Base-by-base conservation (phyloP, 1,140 invertebrate genomes). In the Meloidogyne exigua region DNA sequence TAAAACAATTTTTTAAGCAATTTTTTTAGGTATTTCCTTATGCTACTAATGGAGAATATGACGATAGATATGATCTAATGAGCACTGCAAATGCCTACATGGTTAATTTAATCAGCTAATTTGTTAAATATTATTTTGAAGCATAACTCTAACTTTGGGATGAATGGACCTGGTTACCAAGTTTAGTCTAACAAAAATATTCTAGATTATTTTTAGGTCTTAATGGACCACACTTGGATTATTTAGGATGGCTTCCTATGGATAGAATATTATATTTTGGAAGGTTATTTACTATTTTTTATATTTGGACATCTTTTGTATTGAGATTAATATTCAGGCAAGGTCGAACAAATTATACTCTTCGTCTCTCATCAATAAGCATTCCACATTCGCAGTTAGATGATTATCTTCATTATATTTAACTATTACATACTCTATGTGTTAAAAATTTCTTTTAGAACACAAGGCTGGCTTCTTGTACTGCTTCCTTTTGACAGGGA, bases 51-150 rank as follows among this genome's bases (percentile, higher is more conserved):
- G 85, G 84, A 23, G 84, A 86, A 78, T 86, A 86, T 68, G 84
- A 84, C 57, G 86, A 86, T 68, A 44, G 76, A n/a, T 87, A 81
- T 67, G 84, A 86, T 70, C 63, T 86, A 23, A 87, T 87, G 84
- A 82, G 78, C 39, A 87, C 84, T 15, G 84, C 86, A 13, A 87
- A 86, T 70, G 84, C 84, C n/a, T 87, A 83, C 49, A 86, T 87
- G 85, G 72, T 73, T 10, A n/a, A 13, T 13, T 62, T 15, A 49
- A 2, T 15, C 36, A 23, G 21, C 0, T 5, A 9, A 4, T 11
- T 11, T 18, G 2, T n/a, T 15, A 12, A 36, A 7, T 2, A 5
- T 63, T 23, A 7, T 25, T 49, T 73, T 73, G 1, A 4, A 73
- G 72, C 78, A 86, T 44, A 65, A 70, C 28, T 82, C 84, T 10